Percentiles rank a stretch among this genome's conserved stretches.
phyloP scores from a whole-genome alignment of 1,140 invertebrate species.

The Tyrophagus putrescentiae region DNA sequence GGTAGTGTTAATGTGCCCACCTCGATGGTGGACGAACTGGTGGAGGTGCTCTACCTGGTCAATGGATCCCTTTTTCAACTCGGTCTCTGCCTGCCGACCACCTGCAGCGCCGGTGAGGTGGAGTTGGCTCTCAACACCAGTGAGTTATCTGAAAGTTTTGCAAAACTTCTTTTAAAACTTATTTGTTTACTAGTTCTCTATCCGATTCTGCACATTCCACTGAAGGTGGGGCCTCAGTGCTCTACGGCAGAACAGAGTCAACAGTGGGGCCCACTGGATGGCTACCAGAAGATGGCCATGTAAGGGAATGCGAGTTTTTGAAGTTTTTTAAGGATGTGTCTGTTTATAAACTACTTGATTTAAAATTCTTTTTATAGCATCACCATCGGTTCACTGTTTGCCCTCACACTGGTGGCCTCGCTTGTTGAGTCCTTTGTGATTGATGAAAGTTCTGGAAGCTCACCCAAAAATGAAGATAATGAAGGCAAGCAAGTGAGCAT shows the following conservation, averaged over 20 bases:
- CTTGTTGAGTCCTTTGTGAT: constrained; percentile 8
- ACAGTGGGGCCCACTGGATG: background rate
- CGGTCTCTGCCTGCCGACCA: constrained; percentile 26
- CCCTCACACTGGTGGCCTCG: constrained; percentile 9
- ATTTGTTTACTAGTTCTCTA: constrained; percentile 9
- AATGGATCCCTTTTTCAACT: constrained; percentile 20
- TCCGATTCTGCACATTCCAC: constrained; percentile 16
- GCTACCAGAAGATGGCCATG: constrained; percentile 10
- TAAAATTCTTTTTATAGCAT: background rate
- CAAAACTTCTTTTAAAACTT: background rate
- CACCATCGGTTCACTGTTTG: background rate
- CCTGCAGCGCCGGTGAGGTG: constrained; percentile 23
- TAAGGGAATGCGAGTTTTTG: background rate
- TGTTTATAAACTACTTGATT: no score
- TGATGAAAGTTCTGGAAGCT: background rate
- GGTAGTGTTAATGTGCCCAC: no score
- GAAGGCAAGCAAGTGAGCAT: background rate
- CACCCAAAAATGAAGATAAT: background rate
- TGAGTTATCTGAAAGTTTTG: constrained; percentile 15
- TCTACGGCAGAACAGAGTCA: background rate
- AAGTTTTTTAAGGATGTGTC: background rate
- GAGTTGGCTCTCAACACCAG: constrained; percentile 18
- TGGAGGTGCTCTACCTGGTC: constrained; percentile 3
- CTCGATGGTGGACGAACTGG: constrained; percentile 8
- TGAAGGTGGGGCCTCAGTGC: constrained; percentile 18